Base-by-base conservation (phyloP, 2,888 invertebrate genomes). In the Ptychoptera contaminata region DNA sequence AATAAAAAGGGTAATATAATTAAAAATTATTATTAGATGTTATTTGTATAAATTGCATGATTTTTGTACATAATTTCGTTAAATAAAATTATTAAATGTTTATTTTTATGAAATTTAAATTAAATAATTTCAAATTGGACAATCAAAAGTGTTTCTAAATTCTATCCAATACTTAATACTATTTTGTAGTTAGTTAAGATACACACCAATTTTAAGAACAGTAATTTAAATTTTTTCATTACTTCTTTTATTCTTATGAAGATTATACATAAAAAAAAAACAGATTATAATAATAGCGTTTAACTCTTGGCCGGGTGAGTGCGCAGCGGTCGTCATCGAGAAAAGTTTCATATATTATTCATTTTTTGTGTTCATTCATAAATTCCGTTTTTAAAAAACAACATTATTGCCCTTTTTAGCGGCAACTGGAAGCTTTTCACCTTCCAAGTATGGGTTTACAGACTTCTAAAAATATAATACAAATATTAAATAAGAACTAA, bases 401-500 rank as follows among this genome's bases (percentile, higher is more conserved):
- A 85, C 77, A 57, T 82, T 77, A 59, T 80, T 81, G 55, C 90
- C 88, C 67, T 93, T 93, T 66, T 93, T 93, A 45, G 93, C 92
- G 35, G 91, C 91, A 50, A 91, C 83, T 9, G 91, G 90, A 49
- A 92, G 70, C 55, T 84, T 82, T 57, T 88, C 86, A 35, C 91
- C 92, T 54, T 72, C 73, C 55, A 92, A 70, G 59, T 76, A 93
- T 9, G 92, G 92, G 67, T 93, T 92, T 50, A 70, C 68, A 50
- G 73, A 23, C 12, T 12, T 12, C 35, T 30, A 14, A 43, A 42
- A 23, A 7, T 14, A 14, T 2, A 32, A 40, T 37, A 46, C 15
- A 36, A 37, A 14, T 42, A 16, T 30, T 39, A 23, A 31, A 40
- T 15, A 34, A 45, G 3, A 40, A 29, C 44, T 14, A 11, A 37